Evolutionary conservation across 1,140 invertebrate species (phyloP).

Genomic region (Drosophila melanogaster): DNA sequence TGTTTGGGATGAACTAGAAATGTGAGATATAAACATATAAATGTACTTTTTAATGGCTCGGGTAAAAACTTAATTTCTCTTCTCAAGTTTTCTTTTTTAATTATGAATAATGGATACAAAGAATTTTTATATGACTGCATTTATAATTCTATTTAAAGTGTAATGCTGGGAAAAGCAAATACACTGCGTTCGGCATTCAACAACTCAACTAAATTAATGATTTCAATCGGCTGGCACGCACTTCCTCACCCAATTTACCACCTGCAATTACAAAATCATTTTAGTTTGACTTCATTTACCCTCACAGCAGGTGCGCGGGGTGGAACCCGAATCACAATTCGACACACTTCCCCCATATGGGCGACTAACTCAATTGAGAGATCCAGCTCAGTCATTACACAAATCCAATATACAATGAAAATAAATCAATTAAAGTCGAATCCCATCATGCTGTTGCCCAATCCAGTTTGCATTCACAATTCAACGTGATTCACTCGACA

Average conservation of each 20-base stretch:
- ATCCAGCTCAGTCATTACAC: constrained; percentile 48
- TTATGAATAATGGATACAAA: neutral
- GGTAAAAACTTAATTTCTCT: neutral
- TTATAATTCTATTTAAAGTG: neutral
- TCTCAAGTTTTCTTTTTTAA: constrained; percentile 2
- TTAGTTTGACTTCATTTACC: constrained; percentile 47
- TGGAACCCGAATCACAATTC: constrained; percentile 5
- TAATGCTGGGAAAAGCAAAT: neutral
- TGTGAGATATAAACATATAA: constrained; percentile 2
- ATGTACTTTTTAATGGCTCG: neutral
- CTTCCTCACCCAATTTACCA: constrained; percentile 29
- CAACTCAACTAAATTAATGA: constrained; percentile 10
- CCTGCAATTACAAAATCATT: constrained; percentile 54
- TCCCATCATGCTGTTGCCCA: constrained; percentile 48
- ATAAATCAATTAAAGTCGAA: constrained; percentile 77
- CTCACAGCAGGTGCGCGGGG: constrained; percentile 44
- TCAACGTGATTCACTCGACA: constrained; percentile 50
- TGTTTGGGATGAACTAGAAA: constrained; percentile 13
- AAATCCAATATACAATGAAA: constrained; percentile 69
- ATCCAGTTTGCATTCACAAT: constrained; percentile 41
- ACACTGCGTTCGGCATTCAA: neutral
- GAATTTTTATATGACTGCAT: too few species aligned
- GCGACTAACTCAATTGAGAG: constrained; percentile 40
- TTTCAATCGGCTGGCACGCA: neutral
- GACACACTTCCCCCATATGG: constrained; percentile 17